These are phyloP conservation scores for Spinus pinus DNA, from an alignment of 2,797 vertebrate species.

Conservation along the genomic window DNA sequence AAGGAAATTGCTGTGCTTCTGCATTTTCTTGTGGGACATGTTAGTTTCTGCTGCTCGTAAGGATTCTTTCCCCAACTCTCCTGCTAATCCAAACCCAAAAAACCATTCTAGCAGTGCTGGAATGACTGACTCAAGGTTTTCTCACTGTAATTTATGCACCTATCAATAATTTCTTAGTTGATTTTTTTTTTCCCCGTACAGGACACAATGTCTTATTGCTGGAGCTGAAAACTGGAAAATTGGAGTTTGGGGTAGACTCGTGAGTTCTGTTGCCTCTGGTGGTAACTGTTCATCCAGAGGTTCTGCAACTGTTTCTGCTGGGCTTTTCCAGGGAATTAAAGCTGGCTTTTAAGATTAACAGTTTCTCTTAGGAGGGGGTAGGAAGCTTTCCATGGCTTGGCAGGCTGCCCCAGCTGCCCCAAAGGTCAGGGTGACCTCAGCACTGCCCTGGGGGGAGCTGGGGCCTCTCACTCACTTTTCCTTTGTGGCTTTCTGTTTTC, in stretches of 20 bases:
- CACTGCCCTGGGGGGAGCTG: rapidly evolving
- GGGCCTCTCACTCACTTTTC: neutral
- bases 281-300: neutral
- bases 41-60: neutral
- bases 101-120: neutral
- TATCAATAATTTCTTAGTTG: neutral
- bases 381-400: neutral
- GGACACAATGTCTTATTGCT: neutral
- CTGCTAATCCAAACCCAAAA: neutral
- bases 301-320: neutral
- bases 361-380: neutral
- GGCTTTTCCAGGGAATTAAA: neutral
- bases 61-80: neutral
- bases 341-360: neutral
- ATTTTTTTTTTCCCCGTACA: neutral
- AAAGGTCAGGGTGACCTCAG: neutral
- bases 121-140: constrained; percentile 19
- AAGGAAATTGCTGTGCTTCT: neutral
- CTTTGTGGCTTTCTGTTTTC: neutral
- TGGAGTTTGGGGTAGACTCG: neutral
- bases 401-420: rapidly evolving
- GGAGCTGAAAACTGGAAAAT: neutral
- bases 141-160: constrained; percentile 2
- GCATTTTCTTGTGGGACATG: neutral
- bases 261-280: neutral